phyloP scores from a whole-genome alignment of 2,888 invertebrate genomes.

The Drosophila planitibia region DNA sequence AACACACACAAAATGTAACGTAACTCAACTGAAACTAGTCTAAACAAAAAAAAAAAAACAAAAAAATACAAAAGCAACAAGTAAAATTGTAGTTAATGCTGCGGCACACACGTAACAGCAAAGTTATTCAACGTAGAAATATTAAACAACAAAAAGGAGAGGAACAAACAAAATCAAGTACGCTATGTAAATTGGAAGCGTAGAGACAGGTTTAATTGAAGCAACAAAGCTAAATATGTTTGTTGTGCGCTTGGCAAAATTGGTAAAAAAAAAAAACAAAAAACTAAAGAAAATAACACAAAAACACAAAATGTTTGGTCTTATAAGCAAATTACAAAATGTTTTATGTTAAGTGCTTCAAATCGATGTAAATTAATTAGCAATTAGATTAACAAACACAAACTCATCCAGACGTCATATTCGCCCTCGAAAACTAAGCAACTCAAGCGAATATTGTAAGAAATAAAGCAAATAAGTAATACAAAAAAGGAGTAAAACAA shows the following conservation, averaged over 20 bases:
- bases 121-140: conserved; percentile 24
- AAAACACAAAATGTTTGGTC: conserved; percentile 34
- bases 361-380: conserved; percentile 74
- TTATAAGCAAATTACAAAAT: conserved; percentile 36
- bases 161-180: conserved; percentile 10
- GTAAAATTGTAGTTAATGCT: conserved; percentile 18
- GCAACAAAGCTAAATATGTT: conserved; percentile 23
- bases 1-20: conserved; percentile 66
- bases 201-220: conserved; percentile 4
- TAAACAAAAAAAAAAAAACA: conserved; percentile 47
- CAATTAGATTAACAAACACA: conserved; percentile 32
- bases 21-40: conserved; percentile 83
- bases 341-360: conserved; percentile 71
- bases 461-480: conserved; percentile 24
- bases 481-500: not conserved
- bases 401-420: conserved; percentile 21
- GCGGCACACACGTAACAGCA: conserved; percentile 20
- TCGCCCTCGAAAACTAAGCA: conserved; percentile 20
- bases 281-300: not conserved
- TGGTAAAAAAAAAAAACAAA: conserved; percentile 17
- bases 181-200: conserved; percentile 34
- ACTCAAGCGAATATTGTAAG: conserved; percentile 36
- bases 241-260: conserved; percentile 54
- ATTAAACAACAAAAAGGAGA: conserved; percentile 3
- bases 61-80: conserved; percentile 16